Evolutionary conservation across 2,888 invertebrate genomes (phyloP), one percentile per base, ranked within the genome.

Genomic region (Papilio elwesi): DNA sequence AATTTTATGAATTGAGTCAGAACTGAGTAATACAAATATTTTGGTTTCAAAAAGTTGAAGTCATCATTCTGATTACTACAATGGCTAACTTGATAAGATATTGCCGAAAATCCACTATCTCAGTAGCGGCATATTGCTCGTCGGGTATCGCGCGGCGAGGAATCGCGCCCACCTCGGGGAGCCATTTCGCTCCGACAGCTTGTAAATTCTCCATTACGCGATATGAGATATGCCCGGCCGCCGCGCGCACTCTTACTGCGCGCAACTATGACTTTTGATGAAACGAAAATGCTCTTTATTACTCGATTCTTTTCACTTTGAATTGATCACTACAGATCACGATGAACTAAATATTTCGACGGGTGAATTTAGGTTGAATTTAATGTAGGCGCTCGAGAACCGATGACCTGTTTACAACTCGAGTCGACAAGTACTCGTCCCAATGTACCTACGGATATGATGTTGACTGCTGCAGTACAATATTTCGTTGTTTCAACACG

Each of bases 131-230:
- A 71, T 82, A 83, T 79, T 85, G 64, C 76, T 64, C 68, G 76
- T 76, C 70, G 73, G 74, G 76, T 79, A 78, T 71, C 76, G 74
- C 75, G 78, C 78, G 82, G 85, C 83, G 85, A 81, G 80, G 82
- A 81, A 83, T 80, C 84, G 85, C 85, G 84, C 81, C 79, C 85
- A 88, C 93, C 93, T 84, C 84, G 86, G 94, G 94, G 94, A 93
- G 91, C 92, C 92, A 93, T 94, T 94, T 85, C 90, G 83, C 75
- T 80, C 91, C 86, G 94, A 93, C 94, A 93, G 92, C 91, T 91
- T 93, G 94, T 94, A 94, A 94, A 94, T 94, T 93, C 91, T 86
- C 91, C 91, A 93, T 94, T 93, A 94, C 91, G 85, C 88, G 91
- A 90, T 94, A 94, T 94, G 94, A 94, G 91, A 93, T 94, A 94